phyloP scores from a whole-genome alignment of 2,113 vertebrate genomes.

The Pelmatolapia mariae region DNA sequence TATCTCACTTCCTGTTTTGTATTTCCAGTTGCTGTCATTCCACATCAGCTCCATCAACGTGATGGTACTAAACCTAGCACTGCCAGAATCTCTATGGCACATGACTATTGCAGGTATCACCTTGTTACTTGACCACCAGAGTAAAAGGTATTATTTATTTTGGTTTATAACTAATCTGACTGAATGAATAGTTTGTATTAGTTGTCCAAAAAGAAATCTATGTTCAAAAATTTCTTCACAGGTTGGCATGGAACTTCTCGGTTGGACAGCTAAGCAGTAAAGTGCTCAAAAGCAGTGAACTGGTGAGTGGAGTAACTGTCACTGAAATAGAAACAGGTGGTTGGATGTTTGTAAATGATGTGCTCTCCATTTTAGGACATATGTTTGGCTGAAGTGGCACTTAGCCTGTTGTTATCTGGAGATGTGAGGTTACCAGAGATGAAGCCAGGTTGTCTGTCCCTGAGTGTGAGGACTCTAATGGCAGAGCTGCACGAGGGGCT shows the following conservation, averaged over 20 bases:
- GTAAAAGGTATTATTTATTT: slow-evolving; percentile 65
- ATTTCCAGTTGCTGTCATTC: slow-evolving; percentile 81
- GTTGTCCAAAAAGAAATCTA: neutral
- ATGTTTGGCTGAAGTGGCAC: slow-evolving; percentile 87
- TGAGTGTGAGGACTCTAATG: slow-evolving; percentile 77
- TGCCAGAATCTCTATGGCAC: slow-evolving; percentile 93
- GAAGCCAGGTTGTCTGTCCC: slow-evolving; percentile 68
- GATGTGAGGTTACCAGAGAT: slow-evolving; percentile 77
- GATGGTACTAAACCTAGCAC: slow-evolving; percentile 89
- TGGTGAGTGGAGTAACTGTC: slow-evolving; percentile 74
- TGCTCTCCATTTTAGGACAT: slow-evolving; percentile 71
- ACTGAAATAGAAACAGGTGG: neutral
- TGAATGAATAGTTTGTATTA: neutral
- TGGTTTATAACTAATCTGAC: neutral
- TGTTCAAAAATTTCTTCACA: slow-evolving; percentile 33
- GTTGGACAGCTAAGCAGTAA: slow-evolving; percentile 91
- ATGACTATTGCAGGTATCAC: slow-evolving; percentile 82
- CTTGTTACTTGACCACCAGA: slow-evolving; percentile 82
- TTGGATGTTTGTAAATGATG: neutral
- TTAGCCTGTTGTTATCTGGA: slow-evolving; percentile 81
- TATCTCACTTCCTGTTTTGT: neutral
- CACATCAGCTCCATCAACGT: slow-evolving; percentile 90
- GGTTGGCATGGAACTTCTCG: slow-evolving; percentile 81
- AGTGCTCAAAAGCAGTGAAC: slow-evolving; percentile 88
- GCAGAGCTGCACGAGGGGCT: slow-evolving; percentile 91